Evolutionary conservation across 2,113 vertebrate species (phyloP), one percentile per base, ranked within the genome.

Genomic region (Seriola aureovittata): DNA sequence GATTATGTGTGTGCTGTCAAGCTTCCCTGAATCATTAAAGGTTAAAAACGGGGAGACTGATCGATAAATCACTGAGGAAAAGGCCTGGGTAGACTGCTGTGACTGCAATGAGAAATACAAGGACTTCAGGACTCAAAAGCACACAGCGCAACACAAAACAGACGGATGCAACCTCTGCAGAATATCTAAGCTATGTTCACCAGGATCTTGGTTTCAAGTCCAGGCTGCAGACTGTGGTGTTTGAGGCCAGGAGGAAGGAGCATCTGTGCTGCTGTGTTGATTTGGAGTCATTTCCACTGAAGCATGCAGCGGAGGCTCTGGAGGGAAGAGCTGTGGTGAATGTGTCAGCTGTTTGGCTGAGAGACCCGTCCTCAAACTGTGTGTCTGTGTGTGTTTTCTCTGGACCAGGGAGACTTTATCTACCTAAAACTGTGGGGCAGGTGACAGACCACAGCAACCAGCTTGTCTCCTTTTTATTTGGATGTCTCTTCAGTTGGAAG

Each of bases 301-400:
- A 80, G 85, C 82, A 54, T 87, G 76, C 23, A 64, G 54, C 54
- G 66, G 66, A 77, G 62, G 57, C 75, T 91, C 73, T 57, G 62
- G 77, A 73, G 58, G 68, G 76, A 72, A 67, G 64, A 79, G 80
- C 46, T 75, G 55, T 21, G 64, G 86, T 36, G 62, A 71, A 72
- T 10, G 70, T 85, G 80, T 88, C 88, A 88, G 83, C 82, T 81
- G 81, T 87, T 87, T 78, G 79, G 60, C 68, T 68, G 62, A 87
- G 54, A 32, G 59, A 82, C 29, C 57, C 0, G 21, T 71, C 66
- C 57, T 76, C 38, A 63, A 71, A 76, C 11, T 70, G 23, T 66
- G n/a, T 50, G n/a, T 68, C 55, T 85, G 25, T 48, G 50, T 71
- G 50, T 75, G 25, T 29, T 29, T 29, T 76, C 80, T 67, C 11